These are phyloP conservation scores for Propithecus deckenii DNA, from an alignment of 2,797 vertebrate species.

Conservation along the genomic window DNA sequence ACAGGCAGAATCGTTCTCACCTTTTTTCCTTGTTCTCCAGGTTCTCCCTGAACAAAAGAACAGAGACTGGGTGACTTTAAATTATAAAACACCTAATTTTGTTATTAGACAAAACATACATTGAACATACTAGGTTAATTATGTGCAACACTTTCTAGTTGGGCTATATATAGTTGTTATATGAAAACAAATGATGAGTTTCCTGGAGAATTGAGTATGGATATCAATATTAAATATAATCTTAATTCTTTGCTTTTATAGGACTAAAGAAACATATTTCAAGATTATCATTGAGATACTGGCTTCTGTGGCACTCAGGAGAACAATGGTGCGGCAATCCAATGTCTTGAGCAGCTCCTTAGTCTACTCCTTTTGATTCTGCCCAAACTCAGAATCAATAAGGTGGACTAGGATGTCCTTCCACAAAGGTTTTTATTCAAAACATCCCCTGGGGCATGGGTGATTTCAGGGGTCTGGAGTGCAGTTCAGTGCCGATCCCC, in stretches of 20 bases:
- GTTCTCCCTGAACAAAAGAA: constrained; percentile 92
- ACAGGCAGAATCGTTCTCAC: constrained; percentile 84
- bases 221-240: background rate
- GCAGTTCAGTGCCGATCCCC: background rate
- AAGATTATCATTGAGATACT: background rate
- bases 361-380: background rate
- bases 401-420: background rate
- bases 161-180: background rate
- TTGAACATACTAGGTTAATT: background rate
- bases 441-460: accelerated
- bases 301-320: background rate
- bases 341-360: background rate
- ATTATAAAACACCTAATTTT: background rate
- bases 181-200: background rate
- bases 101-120: background rate
- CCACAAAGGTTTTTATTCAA: background rate
- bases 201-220: background rate
- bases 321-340: background rate
- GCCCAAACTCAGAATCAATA: background rate
- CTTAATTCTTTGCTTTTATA: constrained; percentile 38
- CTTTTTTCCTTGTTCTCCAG: constrained; percentile 96
- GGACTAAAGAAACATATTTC: background rate
- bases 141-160: background rate
- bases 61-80: constrained; percentile 59
- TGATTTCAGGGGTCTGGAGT: background rate